Base-by-base conservation (phyloP, 2,797 vertebrate species). In the Microcaecilia unicolor region DNA sequence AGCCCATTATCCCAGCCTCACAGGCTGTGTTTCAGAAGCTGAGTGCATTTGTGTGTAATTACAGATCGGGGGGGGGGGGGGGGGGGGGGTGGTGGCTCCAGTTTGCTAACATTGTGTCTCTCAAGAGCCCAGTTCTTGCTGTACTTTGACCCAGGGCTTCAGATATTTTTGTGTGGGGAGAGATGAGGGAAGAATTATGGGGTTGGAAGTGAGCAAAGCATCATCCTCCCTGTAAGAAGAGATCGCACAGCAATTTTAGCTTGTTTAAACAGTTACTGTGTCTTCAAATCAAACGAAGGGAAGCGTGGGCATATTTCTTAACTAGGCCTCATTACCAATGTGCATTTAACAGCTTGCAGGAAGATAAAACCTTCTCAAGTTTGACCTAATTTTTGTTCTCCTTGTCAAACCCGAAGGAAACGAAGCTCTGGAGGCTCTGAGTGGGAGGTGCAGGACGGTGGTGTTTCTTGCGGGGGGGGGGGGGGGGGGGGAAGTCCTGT, bases 301-400 rank as follows among this genome's bases (percentile, higher is more conserved):
- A 55, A 53, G 67, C 44, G 24, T 61, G 55, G 61, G 68, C 44
- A 35, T 41, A 58, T 52, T 59, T 67, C 72, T 74, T 75, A 73
- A 72, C 65, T 78, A 64, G 37, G n/a, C 70, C 70, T 80, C 67
- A 64, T 82, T 77, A 71, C 64, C 68, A 64, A 58, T 58, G 60
- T 76, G 74, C 51, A 58, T 74, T 72, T 76, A 76, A 67, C 61
- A 53, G 58, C 72, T 63, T 25, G 32, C 51, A 61, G 67, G 64
- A 70, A 74, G 75, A 74, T 54, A 62, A 73, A 64, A 70, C 73
- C 75, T 78, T 78, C 73, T 68, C 58, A 63, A 70, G 80, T 75
- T 76, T 72, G 83, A 80, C 76, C 77, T 74, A 41, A 74, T 77
- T 78, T 76, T 56, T 54, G 68, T 70, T 45, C 68, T 70, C 69